Evolutionary conservation across 2,113 vertebrate genomes (phyloP).

Genomic region (Athene noctua): DNA sequence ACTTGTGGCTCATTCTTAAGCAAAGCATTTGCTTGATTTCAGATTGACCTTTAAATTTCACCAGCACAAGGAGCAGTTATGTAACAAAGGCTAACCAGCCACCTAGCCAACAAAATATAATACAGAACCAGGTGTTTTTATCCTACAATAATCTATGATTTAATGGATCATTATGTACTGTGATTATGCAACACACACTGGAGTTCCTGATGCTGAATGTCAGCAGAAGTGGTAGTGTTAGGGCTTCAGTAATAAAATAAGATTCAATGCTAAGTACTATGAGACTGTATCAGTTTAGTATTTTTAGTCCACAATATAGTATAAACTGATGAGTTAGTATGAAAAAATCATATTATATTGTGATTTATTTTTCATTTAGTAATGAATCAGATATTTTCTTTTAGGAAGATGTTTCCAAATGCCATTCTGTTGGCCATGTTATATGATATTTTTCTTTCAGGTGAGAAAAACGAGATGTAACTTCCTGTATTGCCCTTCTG

Average conservation of each 20-base stretch:
- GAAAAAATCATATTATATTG: background rate
- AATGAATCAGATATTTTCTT: background rate
- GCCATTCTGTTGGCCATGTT: background rate
- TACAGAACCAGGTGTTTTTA: slow-evolving; percentile 4
- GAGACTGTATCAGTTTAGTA: background rate
- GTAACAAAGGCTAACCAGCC: background rate
- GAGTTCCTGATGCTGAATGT: background rate
- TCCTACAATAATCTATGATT: background rate
- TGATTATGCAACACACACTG: slow-evolving; percentile 6
- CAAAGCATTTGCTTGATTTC: background rate
- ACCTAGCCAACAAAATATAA: background rate
- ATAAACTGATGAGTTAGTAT: background rate
- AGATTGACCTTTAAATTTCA: background rate
- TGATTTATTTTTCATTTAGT: background rate
- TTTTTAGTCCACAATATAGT: background rate
- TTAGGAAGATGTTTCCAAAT: background rate
- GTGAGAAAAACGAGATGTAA: background rate
- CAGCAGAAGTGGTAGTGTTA: background rate
- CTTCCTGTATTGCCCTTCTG: background rate
- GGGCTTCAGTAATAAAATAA: background rate
- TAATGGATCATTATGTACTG: background rate
- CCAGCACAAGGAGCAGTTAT: background rate
- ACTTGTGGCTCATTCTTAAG: background rate
- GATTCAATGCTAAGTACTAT: background rate
- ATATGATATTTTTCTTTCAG: background rate